Conservation (phyloP, 2,797 vertebrate species). For the Pangasius macronema region DNA sequence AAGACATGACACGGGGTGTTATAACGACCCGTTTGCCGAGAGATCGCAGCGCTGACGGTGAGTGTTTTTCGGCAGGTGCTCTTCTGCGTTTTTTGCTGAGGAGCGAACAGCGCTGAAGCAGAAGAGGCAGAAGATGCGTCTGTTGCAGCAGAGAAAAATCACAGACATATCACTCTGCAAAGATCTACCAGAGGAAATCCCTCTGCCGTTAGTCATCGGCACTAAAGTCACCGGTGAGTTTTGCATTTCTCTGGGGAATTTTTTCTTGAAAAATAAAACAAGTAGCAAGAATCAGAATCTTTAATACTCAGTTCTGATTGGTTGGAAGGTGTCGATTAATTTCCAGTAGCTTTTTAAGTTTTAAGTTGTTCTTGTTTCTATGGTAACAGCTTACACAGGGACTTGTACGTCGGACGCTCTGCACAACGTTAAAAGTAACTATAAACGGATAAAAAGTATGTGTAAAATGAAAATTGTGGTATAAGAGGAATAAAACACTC, state of each 20-base stretch:
- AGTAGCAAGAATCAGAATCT: neutral
- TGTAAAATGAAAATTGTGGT: neutral
- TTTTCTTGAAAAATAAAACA: neutral
- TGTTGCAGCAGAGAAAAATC: constrained; percentile 94
- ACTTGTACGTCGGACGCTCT: neutral
- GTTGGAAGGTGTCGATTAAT: neutral
- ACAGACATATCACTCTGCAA: constrained; percentile 94
- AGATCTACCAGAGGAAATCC: constrained; percentile 98
- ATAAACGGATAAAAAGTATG: neutral
- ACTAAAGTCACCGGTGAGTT: constrained; percentile 93
- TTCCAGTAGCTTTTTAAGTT: neutral
- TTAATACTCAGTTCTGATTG: neutral
- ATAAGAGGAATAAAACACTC: constrained; percentile 2
- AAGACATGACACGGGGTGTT: neutral
- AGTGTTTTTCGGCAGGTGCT: constrained; percentile 80
- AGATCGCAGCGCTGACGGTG: neutral
- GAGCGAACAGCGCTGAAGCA: constrained; percentile 92
- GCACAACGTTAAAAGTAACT: neutral
- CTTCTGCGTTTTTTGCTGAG: constrained; percentile 97
- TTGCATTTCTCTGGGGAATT: neutral
- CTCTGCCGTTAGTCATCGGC: constrained; percentile 94
- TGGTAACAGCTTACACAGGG: neutral
- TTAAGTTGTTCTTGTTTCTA: neutral
- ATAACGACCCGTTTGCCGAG: neutral
- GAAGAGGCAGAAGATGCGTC: constrained; percentile 95